Percentiles rank a stretch among this genome's conserved stretches.
phyloP scores from a whole-genome alignment of 2,113 vertebrate genomes.

The Megaceryle maxima region DNA sequence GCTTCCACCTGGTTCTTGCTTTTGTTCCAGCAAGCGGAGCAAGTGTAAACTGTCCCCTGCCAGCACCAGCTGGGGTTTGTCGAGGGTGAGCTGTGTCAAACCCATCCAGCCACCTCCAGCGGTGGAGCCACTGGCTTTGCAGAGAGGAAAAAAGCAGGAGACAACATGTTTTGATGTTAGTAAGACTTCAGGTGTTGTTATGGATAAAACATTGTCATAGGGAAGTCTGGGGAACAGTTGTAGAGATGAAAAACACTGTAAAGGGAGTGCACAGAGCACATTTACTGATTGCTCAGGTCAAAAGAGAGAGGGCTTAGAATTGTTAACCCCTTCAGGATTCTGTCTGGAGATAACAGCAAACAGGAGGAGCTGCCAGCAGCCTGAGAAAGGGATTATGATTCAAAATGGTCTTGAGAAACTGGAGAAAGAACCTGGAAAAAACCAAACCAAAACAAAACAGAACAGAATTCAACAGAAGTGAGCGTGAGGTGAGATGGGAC shows the following conservation, averaged over 20 bases:
- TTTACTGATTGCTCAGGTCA: neutral
- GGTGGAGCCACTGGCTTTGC: fast-evolving
- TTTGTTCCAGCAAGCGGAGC: fast-evolving
- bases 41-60: neutral
- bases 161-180: neutral
- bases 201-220: neutral
- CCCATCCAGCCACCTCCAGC: neutral
- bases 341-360: neutral
- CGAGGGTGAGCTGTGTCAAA: neutral
- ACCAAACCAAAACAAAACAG: neutral
- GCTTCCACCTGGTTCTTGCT: neutral
- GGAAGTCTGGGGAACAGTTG: neutral
- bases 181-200: neutral
- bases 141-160: neutral
- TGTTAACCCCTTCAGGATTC: neutral
- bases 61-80: neutral
- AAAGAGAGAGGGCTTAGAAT: neutral
- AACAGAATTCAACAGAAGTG: neutral
- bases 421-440: neutral
- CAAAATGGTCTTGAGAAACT: neutral
- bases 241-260: neutral
- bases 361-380: neutral
- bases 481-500: neutral
- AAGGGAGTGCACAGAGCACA: neutral
- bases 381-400: neutral